These are phyloP conservation scores for Tribolium castaneum DNA, from an alignment of 1,140 invertebrate species.

Conservation along the genomic window DNA sequence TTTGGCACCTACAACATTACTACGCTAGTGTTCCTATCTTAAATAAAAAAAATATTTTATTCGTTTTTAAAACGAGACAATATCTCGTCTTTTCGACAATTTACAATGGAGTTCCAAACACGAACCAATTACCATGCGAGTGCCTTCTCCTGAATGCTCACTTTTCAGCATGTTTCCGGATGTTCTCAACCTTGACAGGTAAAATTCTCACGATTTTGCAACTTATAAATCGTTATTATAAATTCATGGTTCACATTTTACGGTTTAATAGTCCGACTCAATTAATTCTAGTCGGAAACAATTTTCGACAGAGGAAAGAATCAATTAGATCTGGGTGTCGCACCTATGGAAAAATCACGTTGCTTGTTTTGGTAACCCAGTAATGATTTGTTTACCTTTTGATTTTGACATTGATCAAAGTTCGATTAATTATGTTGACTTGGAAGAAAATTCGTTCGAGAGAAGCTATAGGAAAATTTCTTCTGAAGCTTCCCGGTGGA, in stretches of 20 bases:
- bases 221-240: constrained; percentile 6
- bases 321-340: neutral
- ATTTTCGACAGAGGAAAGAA: neutral
- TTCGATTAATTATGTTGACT: neutral
- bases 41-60: no score
- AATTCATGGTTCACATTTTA: constrained; percentile 19
- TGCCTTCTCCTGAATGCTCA: constrained; percentile 7
- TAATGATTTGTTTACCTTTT: constrained; percentile 9
- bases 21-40: no score
- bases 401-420: constrained; percentile 3
- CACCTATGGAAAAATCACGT: neutral
- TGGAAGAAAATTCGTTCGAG: neutral
- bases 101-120: neutral
- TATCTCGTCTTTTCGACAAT: no score
- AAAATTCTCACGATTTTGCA: constrained; percentile 35
- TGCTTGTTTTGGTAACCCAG: constrained; percentile 5
- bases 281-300: constrained; percentile 1
- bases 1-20: no score
- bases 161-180: constrained; percentile 12
- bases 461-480: neutral
- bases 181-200: constrained; percentile 15
- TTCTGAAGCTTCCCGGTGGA: neutral
- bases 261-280: neutral
- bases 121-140: neutral
- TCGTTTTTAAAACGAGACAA: no score